Evolutionary conservation across 35 echinoderm and acorn worm genomes (phyloP).

Genomic region (Strongylocentrotus purpuratus): DNA sequence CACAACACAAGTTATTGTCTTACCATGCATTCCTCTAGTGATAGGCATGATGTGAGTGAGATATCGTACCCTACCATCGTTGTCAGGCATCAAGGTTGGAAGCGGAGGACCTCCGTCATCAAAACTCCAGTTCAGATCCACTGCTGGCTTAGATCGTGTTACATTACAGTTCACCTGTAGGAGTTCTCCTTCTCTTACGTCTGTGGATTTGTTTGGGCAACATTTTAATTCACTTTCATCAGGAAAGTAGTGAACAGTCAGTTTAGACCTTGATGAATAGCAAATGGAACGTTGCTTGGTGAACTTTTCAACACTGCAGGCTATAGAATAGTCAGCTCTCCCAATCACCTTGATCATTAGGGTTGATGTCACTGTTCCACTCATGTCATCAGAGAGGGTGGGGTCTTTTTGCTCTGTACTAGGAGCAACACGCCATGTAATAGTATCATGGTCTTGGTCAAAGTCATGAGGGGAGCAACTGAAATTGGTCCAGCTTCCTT

Average conservation of each 20-base stretch:
- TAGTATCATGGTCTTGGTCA: not conserved
- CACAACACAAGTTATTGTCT: slow-evolving; percentile 1
- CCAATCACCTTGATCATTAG: not conserved
- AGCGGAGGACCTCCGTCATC: not conserved
- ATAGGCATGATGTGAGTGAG: not conserved
- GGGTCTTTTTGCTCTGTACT: not conserved
- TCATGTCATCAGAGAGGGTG: not conserved
- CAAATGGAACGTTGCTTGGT: not conserved
- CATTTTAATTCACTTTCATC: not conserved
- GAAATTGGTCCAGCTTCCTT: not conserved
- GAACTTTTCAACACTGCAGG: not conserved
- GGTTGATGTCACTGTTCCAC: not conserved
- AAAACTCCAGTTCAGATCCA: slow-evolving; percentile 33
- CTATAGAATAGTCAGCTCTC: not conserved
- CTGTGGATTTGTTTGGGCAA: not conserved
- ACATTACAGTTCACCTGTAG: slow-evolving; percentile 24
- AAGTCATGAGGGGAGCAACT: not conserved
- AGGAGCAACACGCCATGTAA: not conserved
- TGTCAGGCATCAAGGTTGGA: not conserved
- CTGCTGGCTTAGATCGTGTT: not conserved
- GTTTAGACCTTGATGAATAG: not conserved
- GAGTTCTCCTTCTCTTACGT: not conserved
- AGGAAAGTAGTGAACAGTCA: slow-evolving; percentile 24
- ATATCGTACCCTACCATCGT: not conserved
- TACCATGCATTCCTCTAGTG: not conserved